phyloP scores from a whole-genome alignment of 2,113 vertebrate genomes.

The Bufo bufo region DNA sequence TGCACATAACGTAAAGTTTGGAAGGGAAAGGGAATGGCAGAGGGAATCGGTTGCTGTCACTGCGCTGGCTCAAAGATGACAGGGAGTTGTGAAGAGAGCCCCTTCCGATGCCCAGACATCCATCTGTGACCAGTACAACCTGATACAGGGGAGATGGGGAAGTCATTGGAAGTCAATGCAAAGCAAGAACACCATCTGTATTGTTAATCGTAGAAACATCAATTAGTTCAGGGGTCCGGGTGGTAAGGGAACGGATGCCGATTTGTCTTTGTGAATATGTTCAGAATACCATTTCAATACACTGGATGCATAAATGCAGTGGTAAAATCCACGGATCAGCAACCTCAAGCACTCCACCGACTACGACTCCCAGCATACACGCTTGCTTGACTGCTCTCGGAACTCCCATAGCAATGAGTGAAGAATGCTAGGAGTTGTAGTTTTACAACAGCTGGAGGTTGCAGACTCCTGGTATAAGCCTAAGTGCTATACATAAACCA shows the following conservation, averaged over 20 bases:
- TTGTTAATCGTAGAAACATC: neutral
- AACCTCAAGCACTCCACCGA: too few relatives aligned
- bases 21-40: constrained; percentile 93
- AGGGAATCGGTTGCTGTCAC: constrained; percentile 90
- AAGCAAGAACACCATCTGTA: neutral
- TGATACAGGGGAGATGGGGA: constrained; percentile 63
- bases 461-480: too few relatives aligned
- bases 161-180: neutral
- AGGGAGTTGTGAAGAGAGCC: constrained; percentile 92
- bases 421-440: too few relatives aligned
- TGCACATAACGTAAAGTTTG: constrained; percentile 94
- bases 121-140: constrained; percentile 96
- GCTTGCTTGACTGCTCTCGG: too few relatives aligned
- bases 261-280: neutral
- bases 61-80: constrained; percentile 82
- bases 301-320: neutral
- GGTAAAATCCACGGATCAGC: neutral
- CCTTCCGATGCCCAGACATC: constrained; percentile 91
- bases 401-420: too few relatives aligned
- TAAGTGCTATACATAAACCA: neutral
- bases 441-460: too few relatives aligned
- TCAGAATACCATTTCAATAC: neutral
- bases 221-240: too few relatives aligned
- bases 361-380: too few relatives aligned
- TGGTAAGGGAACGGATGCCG: too few relatives aligned